Conservation (phyloP, 2,888 invertebrate genomes). For the Acanthosepion lycidas region DNA sequence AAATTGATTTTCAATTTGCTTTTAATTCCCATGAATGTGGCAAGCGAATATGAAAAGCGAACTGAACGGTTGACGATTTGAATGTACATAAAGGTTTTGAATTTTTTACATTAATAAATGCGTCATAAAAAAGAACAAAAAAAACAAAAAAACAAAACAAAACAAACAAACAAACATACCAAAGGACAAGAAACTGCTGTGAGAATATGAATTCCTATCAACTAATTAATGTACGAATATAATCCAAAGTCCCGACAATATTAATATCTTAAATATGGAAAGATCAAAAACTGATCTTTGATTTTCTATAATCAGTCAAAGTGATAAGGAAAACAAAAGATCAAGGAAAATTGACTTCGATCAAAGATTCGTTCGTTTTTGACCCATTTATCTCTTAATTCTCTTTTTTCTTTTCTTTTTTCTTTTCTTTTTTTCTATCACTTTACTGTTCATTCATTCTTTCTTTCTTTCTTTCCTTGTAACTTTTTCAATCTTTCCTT, state of each 20-base stretch:
- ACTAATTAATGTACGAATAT: not conserved
- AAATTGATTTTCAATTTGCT: not conserved
- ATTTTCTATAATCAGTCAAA: not conserved
- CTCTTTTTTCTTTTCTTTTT: too few species aligned
- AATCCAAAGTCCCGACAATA: not conserved
- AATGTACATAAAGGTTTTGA: too few species aligned
- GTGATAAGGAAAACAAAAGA: not conserved
- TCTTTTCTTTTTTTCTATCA: too few species aligned
- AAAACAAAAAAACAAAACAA: too few species aligned
- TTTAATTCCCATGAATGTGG: not conserved
- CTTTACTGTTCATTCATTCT: too few species aligned
- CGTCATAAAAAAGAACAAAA: too few species aligned
- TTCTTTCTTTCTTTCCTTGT: too few species aligned
- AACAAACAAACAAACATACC: too few species aligned
- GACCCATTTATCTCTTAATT: too few species aligned
- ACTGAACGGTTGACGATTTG: not conserved
- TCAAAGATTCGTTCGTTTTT: too few species aligned
- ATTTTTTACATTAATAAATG: not conserved
- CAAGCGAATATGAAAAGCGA: not conserved
- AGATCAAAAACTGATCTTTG: not conserved
- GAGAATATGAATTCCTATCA: not conserved
- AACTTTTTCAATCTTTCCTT: too few species aligned
- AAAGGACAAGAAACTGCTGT: not conserved
- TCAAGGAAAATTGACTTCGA: not conserved
- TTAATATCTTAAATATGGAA: not conserved